phyloP scores from a whole-genome alignment of 2,888 invertebrate genomes.

The Lypha dubia region DNA sequence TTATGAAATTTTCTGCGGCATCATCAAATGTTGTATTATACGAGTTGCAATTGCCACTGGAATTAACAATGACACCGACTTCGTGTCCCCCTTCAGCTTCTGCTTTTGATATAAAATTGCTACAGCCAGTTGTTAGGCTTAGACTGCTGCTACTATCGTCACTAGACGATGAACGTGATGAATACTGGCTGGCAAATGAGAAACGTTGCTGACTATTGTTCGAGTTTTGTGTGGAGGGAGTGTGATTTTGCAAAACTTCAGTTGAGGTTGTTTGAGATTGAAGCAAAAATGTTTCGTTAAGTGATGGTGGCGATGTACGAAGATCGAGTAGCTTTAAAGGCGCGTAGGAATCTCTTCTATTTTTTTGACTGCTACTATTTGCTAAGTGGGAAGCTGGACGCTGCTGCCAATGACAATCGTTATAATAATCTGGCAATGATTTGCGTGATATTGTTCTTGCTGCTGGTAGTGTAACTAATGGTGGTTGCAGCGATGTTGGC shows the following conservation, averaged over 20 bases:
- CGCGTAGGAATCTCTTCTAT: conserved; percentile 68
- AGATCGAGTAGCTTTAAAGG: conserved; percentile 76
- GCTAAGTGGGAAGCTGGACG: conserved; percentile 45
- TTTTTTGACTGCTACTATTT: conserved; percentile 57
- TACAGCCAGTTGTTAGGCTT: conserved; percentile 49
- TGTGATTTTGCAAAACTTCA: conserved; percentile 51
- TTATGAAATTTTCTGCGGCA: conserved; percentile 80
- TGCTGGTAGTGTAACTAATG: conserved; percentile 41
- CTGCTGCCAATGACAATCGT: conserved; percentile 56
- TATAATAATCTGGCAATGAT: conserved; percentile 67
- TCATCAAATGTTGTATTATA: conserved; percentile 77
- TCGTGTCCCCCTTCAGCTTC: not conserved
- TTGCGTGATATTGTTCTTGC: conserved; percentile 56
- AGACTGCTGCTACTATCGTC: conserved; percentile 75
- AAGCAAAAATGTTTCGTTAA: conserved; percentile 55
- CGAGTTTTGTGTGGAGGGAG: conserved; percentile 17
- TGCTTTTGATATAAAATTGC: not conserved
- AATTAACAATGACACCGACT: not conserved
- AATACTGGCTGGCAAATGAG: conserved; percentile 74
- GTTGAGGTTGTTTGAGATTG: conserved; percentile 32
- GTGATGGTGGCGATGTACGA: conserved; percentile 73
- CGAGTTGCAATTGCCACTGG: conserved; percentile 41
- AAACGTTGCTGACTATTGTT: conserved; percentile 60
- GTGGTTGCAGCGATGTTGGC: conserved; percentile 71
- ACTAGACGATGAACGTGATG: conserved; percentile 75